Evolutionary conservation across 2,888 invertebrate genomes (phyloP).

Genomic region (Lagria hirta): DNA sequence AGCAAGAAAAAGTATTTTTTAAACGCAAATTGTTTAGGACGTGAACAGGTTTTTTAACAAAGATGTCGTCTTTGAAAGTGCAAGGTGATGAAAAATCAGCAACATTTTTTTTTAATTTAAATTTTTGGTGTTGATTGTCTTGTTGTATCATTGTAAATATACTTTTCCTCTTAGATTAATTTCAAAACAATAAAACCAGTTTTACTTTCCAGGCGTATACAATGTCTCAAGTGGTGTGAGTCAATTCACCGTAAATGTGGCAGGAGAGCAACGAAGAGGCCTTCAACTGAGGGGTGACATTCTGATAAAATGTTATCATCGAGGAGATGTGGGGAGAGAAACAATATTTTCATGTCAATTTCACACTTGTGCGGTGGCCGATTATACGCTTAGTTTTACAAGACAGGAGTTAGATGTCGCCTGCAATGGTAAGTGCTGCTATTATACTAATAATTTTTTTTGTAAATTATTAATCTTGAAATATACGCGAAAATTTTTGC

Average conservation of each 20-base stretch:
- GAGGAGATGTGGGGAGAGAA: constrained; percentile 60
- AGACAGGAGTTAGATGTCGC: constrained; percentile 86
- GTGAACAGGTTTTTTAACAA: no score
- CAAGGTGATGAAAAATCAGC: no score
- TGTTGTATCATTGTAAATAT: no score
- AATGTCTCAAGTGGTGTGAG: constrained; percentile 66
- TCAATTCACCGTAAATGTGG: constrained; percentile 71
- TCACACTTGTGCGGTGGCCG: constrained; percentile 90
- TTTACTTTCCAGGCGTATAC: constrained; percentile 64
- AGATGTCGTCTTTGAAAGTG: no score
- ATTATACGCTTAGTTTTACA: constrained; percentile 81
- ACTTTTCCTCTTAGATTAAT: no score
- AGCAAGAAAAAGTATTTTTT: no score
- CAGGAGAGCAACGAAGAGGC: constrained; percentile 64
- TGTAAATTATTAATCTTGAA: no score
- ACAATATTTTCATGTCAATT: constrained; percentile 89
- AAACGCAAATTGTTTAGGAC: no score
- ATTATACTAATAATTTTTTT: no score
- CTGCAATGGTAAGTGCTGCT: constrained; percentile 73
- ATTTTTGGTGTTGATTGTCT: no score
- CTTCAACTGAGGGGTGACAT: constrained; percentile 86
- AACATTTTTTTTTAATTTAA: no score
- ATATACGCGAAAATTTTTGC: no score
- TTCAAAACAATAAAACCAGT: neutral
- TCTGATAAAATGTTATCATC: constrained; percentile 86